Base-by-base conservation (phyloP, 2,888 invertebrate species). In the Synergus laeviventris region DNA sequence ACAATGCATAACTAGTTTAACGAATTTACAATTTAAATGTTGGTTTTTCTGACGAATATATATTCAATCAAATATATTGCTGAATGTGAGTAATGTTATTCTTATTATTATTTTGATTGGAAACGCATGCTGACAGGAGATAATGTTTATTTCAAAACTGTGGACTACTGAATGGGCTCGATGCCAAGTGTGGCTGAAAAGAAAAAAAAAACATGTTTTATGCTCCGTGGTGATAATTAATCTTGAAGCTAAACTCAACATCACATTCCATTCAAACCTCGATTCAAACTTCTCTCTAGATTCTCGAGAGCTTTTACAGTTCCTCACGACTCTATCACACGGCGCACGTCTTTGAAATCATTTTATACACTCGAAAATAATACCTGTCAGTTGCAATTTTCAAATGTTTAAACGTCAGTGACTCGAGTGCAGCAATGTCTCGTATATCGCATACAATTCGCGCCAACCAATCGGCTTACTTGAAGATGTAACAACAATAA, bases 351-450 rank as follows among this genome's bases (percentile, higher is more conserved):
- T 70, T 70, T 49, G 11, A 70, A 49, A 70, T 70, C 16, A 70
- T 70, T 70, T 36, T 31, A 49, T 49, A 70, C 49, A 70, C 49
- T 70, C 45, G 70, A 49, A 70, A 31, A 45, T 16, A n/a, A 31
- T 70, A 70, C 70, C 70, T 70, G 70, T 49, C 70, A 70, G 45
- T n/a, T 70, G 70, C 11, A 70, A 70, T 49, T 70, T 70, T 70
- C 31, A 70, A 31, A 24, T 49, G 70, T 49, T 31, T 49, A 70
- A 70, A n/a, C 70, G 49, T 70, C 70, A 70, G 70, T 70, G 70
- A 45, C 70, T 70, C 56, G 56, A 56, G 56, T 56, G 70, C 70
- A 70, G 70, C 70, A 70, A 70, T 70, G 70, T 70, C 70, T 70
- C 31, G 45, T 70, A 70, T 70, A 70, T 49, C 70, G 45, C 49